These are phyloP conservation scores for Asobara japonica DNA, from an alignment of 1,140 invertebrate species.

Conservation along the genomic window DNA sequence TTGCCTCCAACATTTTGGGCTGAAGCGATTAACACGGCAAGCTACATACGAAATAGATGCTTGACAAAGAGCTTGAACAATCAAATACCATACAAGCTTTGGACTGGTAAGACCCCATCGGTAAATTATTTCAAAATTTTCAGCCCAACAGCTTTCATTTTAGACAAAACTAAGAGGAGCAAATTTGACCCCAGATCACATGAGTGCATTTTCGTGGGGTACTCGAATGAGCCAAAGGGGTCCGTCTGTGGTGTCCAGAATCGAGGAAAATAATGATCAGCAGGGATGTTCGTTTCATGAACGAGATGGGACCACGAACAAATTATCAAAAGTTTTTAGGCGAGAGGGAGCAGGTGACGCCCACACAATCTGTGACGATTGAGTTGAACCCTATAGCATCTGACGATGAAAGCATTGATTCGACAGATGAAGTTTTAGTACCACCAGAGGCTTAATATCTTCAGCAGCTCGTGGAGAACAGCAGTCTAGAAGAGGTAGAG, in stretches of 20 bases:
- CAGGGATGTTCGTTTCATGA: neutral
- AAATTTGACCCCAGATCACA: neutral
- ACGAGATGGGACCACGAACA: neutral
- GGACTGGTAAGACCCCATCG: neutral
- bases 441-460: too few relatives aligned
- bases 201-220: slow-evolving; percentile 3
- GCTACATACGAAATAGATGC: slow-evolving; percentile 40
- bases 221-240: neutral
- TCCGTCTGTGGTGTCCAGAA: neutral
- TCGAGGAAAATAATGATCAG: neutral
- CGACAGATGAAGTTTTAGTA: too few relatives aligned
- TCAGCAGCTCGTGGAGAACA: too few relatives aligned
- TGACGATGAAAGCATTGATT: neutral
- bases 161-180: neutral
- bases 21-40: slow-evolving; percentile 35
- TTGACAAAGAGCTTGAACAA: neutral
- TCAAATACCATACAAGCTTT: neutral
- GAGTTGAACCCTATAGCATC: neutral
- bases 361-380: neutral
- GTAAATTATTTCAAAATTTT: neutral
- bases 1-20: slow-evolving; percentile 37
- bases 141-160: neutral
- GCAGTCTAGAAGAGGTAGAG: too few relatives aligned
- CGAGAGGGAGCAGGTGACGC: neutral
- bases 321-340: neutral